phyloP scores from a whole-genome alignment of 2,113 vertebrate genomes.

The Megatriorchis doriae region DNA sequence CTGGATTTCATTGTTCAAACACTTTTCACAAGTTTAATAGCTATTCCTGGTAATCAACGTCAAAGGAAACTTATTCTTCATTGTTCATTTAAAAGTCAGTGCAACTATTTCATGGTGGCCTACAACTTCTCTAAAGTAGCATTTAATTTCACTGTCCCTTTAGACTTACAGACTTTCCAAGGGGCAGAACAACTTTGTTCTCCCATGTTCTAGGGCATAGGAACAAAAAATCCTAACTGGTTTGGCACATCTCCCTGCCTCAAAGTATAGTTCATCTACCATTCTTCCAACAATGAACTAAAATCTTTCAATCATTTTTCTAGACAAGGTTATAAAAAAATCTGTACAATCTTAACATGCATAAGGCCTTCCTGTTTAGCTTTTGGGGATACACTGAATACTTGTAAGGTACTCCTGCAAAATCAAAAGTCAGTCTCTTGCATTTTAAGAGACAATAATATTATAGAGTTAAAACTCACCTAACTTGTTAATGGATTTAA shows the following conservation, averaged over 20 bases:
- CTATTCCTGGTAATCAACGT: background rate
- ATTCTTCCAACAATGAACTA: background rate
- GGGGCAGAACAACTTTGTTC: background rate
- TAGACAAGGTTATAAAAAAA: background rate
- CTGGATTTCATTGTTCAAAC: background rate
- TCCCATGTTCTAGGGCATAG: background rate
- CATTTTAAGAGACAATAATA: background rate
- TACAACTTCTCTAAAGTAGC: background rate
- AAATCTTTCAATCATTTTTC: background rate
- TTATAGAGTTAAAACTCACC: background rate
- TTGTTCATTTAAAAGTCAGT: background rate
- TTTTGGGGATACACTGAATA: background rate
- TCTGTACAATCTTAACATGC: background rate
- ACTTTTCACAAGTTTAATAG: background rate
- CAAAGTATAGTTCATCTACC: background rate
- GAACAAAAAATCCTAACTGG: background rate
- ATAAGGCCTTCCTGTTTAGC: background rate
- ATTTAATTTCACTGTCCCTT: background rate
- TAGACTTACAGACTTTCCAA: background rate
- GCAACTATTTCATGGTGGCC: background rate
- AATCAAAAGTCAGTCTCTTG: background rate
- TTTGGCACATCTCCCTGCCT: background rate
- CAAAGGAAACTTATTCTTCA: background rate
- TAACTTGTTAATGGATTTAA: background rate
- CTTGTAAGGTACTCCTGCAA: background rate